phyloP scores from a whole-genome alignment of 2,797 vertebrate species.

The Hylomyscus alleni region DNA sequence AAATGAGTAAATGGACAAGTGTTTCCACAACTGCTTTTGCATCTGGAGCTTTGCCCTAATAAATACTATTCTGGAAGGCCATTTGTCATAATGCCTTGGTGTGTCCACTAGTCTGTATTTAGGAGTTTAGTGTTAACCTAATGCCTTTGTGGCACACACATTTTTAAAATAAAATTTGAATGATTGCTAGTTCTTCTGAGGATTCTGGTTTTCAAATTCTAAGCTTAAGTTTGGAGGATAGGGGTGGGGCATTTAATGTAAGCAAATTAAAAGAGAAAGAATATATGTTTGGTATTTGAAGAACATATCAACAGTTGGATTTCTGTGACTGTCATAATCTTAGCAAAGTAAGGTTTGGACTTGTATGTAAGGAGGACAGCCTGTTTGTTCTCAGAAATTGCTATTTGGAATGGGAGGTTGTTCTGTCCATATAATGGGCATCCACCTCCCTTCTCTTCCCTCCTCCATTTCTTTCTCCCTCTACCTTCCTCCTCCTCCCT shows the following conservation, averaged over 20 bases:
- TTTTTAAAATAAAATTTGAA: slow-evolving; percentile 21
- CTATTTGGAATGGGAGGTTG: background rate
- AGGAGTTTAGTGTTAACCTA: background rate
- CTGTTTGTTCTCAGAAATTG: background rate
- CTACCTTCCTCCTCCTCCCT: too few species aligned
- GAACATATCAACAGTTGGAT: background rate
- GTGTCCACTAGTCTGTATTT: background rate
- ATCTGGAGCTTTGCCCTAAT: background rate
- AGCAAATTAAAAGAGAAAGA: slow-evolving; percentile 40
- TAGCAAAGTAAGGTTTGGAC: too few species aligned
- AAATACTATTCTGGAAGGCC: background rate
- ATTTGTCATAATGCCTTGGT: background rate
- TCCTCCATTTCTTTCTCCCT: background rate
- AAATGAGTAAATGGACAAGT: slow-evolving; percentile 71
- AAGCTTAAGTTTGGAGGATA: background rate
- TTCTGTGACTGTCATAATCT: background rate
- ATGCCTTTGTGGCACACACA: background rate
- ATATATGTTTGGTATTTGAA: background rate
- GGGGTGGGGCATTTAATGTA: background rate
- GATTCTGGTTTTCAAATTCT: slow-evolving; percentile 49
- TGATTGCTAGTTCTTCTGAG: background rate
- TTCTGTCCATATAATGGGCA: background rate
- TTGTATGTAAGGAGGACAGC: background rate
- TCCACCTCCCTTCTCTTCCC: too few species aligned
- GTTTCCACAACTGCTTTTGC: background rate